Conservation (phyloP, 2,888 invertebrate genomes). For the Orchesella flavescens region DNA sequence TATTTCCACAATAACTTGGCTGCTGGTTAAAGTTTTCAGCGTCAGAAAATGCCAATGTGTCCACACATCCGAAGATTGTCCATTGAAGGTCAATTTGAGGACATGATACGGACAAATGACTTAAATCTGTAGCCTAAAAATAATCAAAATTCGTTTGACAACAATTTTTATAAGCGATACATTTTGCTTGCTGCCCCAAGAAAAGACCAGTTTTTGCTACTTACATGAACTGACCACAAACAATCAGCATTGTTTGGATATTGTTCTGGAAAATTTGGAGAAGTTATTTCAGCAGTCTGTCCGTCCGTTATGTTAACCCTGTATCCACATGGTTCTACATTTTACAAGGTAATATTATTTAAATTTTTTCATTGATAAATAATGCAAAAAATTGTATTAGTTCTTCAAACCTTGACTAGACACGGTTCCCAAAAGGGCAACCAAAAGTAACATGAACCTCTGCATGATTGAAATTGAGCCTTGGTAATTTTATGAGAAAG, state of each 20-base stretch:
- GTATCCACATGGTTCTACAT: background rate
- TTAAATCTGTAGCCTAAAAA: background rate
- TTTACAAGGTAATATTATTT: no score
- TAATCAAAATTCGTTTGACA: no score
- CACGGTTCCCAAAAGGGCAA: background rate
- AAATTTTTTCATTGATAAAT: no score
- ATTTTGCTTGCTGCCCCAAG: no score
- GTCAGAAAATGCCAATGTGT: slow-evolving; percentile 16
- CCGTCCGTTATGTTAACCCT: background rate
- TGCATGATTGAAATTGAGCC: no score
- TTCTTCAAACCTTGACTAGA: background rate
- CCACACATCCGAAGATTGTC: slow-evolving; percentile 23
- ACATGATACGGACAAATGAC: background rate
- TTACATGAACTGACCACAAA: background rate
- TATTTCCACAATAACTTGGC: slow-evolving; percentile 19
- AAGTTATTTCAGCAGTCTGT: background rate
- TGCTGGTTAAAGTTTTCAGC: slow-evolving; percentile 19
- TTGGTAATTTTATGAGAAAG: no score
- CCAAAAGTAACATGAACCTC: no score
- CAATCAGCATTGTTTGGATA: slow-evolving; percentile 6
- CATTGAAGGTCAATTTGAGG: slow-evolving; percentile 9
- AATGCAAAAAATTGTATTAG: no score
- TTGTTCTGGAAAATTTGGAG: background rate
- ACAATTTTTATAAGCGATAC: no score
- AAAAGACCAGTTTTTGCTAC: no score